Evolutionary conservation across 2,113 vertebrate genomes (phyloP).

Genomic region (Typhlomys cinereus): DNA sequence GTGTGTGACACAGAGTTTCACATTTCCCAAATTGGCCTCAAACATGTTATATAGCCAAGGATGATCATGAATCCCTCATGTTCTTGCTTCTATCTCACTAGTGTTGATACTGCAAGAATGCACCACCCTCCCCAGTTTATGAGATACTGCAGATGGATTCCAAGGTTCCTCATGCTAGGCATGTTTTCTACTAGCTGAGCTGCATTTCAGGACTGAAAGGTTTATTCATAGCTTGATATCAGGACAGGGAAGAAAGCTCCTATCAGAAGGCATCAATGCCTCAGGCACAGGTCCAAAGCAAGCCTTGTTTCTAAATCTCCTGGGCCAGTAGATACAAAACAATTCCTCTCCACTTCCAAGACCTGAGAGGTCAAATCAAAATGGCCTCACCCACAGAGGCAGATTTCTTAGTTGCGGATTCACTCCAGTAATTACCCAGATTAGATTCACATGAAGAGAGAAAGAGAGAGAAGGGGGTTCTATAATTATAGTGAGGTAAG

Average conservation of each 20-base stretch:
- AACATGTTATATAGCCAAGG: background rate
- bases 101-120: too few species aligned
- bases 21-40: background rate
- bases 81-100: too few species aligned
- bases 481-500: background rate
- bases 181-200: background rate
- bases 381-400: background rate
- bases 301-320: background rate
- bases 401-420: slow-evolving; percentile 27
- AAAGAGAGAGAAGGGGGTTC: background rate
- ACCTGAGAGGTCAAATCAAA: slow-evolving; percentile 44
- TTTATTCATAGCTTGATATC: background rate
- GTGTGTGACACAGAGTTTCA: too few species aligned
- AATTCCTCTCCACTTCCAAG: slow-evolving; percentile 3
- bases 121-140: too few species aligned
- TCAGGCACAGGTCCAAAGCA: background rate
- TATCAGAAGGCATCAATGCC: background rate
- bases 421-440: background rate
- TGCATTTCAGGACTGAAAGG: background rate
- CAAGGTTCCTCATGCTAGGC: background rate
- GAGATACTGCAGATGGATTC: too few species aligned
- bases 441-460: background rate
- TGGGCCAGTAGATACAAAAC: slow-evolving; percentile 15
- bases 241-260: background rate
- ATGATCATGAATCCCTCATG: background rate